Evolutionary conservation across 2,888 invertebrate species (phyloP).

Genomic region (Ischnus inquisitorius): DNA sequence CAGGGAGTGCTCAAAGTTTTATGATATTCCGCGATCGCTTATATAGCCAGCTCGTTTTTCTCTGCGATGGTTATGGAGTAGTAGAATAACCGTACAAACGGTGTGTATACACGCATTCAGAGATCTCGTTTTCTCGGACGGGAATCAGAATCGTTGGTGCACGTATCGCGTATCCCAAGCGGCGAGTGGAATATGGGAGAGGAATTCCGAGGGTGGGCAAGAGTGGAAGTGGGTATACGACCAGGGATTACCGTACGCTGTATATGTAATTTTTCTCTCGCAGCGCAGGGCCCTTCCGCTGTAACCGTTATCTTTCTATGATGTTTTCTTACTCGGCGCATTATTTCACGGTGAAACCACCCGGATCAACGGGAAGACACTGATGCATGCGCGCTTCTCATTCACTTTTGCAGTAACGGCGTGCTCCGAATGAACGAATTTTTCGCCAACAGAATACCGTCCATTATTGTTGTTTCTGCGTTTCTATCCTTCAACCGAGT

Average conservation of each 20-base stretch:
- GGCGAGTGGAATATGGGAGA: constrained; percentile 5
- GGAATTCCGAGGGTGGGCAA: constrained; percentile 23
- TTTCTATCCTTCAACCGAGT: background rate
- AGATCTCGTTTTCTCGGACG: constrained; percentile 26
- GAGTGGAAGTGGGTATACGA: constrained; percentile 46
- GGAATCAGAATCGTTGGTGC: constrained; percentile 39
- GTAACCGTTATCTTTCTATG: constrained; percentile 53
- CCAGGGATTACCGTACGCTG: constrained; percentile 54
- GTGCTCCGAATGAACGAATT: background rate
- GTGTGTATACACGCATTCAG: constrained; percentile 42
- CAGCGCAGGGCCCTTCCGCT: constrained; percentile 24
- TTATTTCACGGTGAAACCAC: constrained; percentile 70
- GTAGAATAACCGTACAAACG: constrained; percentile 30
- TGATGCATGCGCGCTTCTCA: constrained; percentile 41
- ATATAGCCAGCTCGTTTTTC: constrained; percentile 27
- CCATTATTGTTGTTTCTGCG: background rate
- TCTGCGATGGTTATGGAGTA: constrained; percentile 48
- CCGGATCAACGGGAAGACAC: constrained; percentile 45
- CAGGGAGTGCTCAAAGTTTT: constrained; percentile 34
- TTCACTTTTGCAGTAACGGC: constrained; percentile 14
- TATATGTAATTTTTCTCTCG: constrained; percentile 49
- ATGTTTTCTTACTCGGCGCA: constrained; percentile 50
- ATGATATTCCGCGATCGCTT: constrained; percentile 1
- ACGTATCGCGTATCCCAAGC: constrained; percentile 41
- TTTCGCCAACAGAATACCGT: constrained; percentile 13